Evolutionary conservation across 1,140 invertebrate species (phyloP).

Genomic region (Platyura marginata): DNA sequence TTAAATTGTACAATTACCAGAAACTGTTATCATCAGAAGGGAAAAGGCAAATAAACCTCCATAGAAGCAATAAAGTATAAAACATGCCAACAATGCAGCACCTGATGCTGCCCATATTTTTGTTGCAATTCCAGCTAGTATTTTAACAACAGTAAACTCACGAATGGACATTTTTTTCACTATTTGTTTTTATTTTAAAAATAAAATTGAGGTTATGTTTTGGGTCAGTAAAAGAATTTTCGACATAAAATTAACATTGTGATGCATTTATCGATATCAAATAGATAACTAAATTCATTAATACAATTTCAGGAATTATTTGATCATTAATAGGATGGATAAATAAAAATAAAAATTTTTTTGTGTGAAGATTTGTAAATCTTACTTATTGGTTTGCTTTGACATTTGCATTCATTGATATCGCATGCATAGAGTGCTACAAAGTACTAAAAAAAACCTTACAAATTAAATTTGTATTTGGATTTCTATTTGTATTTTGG

Average conservation of each 20-base stretch:
- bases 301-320: too few relatives aligned
- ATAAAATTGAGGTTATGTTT: neutral
- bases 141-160: neutral
- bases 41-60: constrained; percentile 51
- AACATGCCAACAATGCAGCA: constrained; percentile 39
- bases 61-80: constrained; percentile 65
- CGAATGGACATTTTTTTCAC: neutral
- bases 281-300: too few relatives aligned
- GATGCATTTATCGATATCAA: neutral
- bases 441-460: too few relatives aligned
- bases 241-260: neutral
- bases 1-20: constrained; percentile 31
- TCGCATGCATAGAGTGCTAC: too few relatives aligned
- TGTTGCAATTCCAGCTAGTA: constrained; percentile 20
- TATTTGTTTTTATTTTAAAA: too few relatives aligned
- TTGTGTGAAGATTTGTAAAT: too few relatives aligned
- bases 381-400: too few relatives aligned
- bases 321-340: too few relatives aligned
- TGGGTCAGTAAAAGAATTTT: neutral
- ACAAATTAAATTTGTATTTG: too few relatives aligned
- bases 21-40: constrained; percentile 43
- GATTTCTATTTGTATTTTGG: too few relatives aligned
- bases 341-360: too few relatives aligned
- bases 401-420: too few relatives aligned
- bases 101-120: constrained; percentile 32